phyloP scores from a whole-genome alignment of 2,888 invertebrate genomes.

The Antheraea yamamai region DNA sequence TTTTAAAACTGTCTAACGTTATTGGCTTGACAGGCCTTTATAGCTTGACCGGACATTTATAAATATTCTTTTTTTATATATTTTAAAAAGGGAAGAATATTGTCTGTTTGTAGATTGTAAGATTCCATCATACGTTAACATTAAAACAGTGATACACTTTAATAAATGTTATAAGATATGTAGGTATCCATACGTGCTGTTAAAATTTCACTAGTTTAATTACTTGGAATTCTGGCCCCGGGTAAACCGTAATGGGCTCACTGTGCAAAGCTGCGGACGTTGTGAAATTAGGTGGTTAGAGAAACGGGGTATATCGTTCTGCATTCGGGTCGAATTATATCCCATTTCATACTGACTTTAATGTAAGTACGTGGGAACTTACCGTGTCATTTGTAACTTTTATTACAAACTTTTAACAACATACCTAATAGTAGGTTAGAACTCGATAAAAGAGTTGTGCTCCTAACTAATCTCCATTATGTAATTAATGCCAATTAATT shows the following conservation, averaged over 20 bases:
- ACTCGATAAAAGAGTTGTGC: background rate
- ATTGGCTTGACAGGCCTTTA: no score
- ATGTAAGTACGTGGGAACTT: background rate
- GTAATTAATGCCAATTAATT: background rate
- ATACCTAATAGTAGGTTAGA: background rate
- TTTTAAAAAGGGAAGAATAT: no score
- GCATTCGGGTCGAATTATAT: conserved; percentile 43
- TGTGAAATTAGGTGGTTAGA: conserved; percentile 63
- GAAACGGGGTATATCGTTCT: conserved; percentile 49
- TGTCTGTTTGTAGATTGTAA: no score
- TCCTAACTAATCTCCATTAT: background rate
- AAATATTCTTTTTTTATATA: no score
- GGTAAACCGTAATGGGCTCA: conserved; percentile 63
- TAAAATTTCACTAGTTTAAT: conserved; percentile 80
- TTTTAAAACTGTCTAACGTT: no score
- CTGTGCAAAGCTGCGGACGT: conserved; percentile 48
- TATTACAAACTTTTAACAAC: background rate
- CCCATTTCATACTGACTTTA: conserved; percentile 12
- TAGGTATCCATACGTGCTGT: conserved; percentile 43
- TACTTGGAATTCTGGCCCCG: conserved; percentile 71
- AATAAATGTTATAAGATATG: conserved; percentile 70
- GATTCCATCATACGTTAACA: no score
- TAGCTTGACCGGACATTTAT: no score
- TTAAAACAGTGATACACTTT: conserved; percentile 41
- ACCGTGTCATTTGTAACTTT: background rate